These are phyloP conservation scores for Cerceris rybyensis DNA, from an alignment of 2,888 invertebrate genomes.

Conservation along the genomic window DNA sequence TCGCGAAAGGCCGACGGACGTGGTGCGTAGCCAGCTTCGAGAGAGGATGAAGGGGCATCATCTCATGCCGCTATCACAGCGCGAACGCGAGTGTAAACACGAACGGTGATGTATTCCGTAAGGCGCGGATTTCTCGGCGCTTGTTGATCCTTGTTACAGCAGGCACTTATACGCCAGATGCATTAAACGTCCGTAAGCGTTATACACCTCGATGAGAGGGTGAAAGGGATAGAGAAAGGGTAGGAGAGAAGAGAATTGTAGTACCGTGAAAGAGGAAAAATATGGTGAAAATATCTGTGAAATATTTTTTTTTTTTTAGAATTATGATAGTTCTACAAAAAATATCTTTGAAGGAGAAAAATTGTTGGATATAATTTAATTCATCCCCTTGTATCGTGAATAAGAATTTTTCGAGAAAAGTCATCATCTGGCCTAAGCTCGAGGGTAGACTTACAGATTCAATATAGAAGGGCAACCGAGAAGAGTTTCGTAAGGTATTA, in stretches of 20 bases:
- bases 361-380: no score
- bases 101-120: slow-evolving; percentile 64
- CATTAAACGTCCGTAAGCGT: slow-evolving; percentile 52
- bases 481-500: slow-evolving; percentile 65
- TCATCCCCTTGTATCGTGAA: no score
- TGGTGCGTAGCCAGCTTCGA: slow-evolving; percentile 1
- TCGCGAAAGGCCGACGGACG: slow-evolving; percentile 58
- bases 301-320: no score
- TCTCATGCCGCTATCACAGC: slow-evolving; percentile 61
- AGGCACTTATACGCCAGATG: slow-evolving; percentile 57
- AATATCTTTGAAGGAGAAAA: no score
- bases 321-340: no score
- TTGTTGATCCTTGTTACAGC: slow-evolving; percentile 66
- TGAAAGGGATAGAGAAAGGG: not conserved
- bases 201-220: slow-evolving; percentile 27
- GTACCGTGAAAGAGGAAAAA: no score
- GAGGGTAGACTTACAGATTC: slow-evolving; percentile 11
- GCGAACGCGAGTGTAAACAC: slow-evolving; percentile 67
- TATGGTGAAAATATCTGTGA: no score
- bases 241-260: slow-evolving; percentile 6
- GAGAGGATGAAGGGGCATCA: slow-evolving; percentile 46
- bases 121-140: slow-evolving; percentile 64
- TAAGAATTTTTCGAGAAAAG: not conserved
- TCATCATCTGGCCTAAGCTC: slow-evolving; percentile 15
- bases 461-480: slow-evolving; percentile 30